A percentile compares a stretch with the other conserved stretches of the same genome.
phyloP scores from a whole-genome alignment of 2,113 vertebrate species.

The Sylvietta virens region DNA sequence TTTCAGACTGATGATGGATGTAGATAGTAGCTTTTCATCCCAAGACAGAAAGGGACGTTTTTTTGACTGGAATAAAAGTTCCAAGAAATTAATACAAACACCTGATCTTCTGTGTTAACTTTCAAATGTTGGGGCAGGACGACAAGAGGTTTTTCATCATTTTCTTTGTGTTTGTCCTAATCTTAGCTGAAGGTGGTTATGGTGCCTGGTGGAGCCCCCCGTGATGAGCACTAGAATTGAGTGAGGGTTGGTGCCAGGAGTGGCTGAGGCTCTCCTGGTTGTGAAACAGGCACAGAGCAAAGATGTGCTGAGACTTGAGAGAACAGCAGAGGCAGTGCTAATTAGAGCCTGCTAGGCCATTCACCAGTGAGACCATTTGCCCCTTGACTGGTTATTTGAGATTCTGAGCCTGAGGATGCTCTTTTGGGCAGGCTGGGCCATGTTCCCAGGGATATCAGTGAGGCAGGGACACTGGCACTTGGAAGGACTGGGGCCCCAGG shows the following conservation, averaged over 20 bases:
- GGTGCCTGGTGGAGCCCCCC: neutral
- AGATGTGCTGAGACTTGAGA: neutral
- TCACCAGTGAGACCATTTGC: neutral
- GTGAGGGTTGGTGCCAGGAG: neutral
- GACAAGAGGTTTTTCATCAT: neutral
- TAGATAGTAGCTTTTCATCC: neutral
- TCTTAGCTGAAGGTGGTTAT: neutral
- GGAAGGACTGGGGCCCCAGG: neutral
- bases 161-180: neutral
- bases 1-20: neutral
- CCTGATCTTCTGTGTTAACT: neutral
- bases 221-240: neutral
- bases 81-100: neutral
- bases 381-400: neutral
- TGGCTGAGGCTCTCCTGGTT: neutral
- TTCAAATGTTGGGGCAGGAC: neutral
- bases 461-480: neutral
- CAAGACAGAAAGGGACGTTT: neutral
- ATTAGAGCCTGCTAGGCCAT: neutral
- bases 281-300: neutral
- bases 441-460: rapidly evolving
- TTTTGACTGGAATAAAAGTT: neutral
- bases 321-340: neutral
- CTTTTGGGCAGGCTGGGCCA: rapidly evolving
- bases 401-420: neutral